Evolutionary conservation across 2,797 vertebrate genomes (phyloP), one percentile per base, ranked within the genome.

Genomic region (Pogoniulus pusillus): DNA sequence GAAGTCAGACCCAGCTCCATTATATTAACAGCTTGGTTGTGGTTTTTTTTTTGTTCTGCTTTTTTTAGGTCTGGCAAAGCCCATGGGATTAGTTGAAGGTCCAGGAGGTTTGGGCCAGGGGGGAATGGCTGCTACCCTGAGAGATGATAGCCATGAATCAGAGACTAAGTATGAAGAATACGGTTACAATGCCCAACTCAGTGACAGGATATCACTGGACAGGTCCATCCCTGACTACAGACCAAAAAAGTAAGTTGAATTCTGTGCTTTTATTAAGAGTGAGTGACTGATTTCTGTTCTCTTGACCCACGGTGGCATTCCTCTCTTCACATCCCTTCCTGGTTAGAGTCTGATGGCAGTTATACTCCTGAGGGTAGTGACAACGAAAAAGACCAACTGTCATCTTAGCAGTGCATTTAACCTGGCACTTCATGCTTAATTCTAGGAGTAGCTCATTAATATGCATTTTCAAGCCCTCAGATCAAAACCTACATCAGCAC

Each of bases 191-290:
- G 99, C 99, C 23, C 99, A 99, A 5, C 98, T 99, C 86, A 99
- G 99, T 32, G 99, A 99, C 94, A 98, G 98, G 91, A 99, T 99
- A 97, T 99, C 99, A 27, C 97, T 99, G 95, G 99, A 99, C 97
- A 98, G 99, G 74, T 98, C 98, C 93, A 99, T 99, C 94, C 99
- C 99, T 0, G 99, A 99, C 98, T 99, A 99, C 97, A 98, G 99
- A 95, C 99, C 99, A 24, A 98, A 98, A 97, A 99, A 98, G 99
- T 99, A 98, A 97, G 98, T 95, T 23, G 22, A 62, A 63, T 59
- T 79, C 68, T 37, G 19, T 1, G 0, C 66, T 82, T 4, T 59
- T 58, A 20, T 73, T 79, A 26, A 74, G 8, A 71, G 11, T 26
- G 82, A 66, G 27, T 37, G 35, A 5, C 24, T 74, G 32, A 16